Conservation (phyloP, 2,888 invertebrate species). For the Disparrhopalites patrizii region DNA sequence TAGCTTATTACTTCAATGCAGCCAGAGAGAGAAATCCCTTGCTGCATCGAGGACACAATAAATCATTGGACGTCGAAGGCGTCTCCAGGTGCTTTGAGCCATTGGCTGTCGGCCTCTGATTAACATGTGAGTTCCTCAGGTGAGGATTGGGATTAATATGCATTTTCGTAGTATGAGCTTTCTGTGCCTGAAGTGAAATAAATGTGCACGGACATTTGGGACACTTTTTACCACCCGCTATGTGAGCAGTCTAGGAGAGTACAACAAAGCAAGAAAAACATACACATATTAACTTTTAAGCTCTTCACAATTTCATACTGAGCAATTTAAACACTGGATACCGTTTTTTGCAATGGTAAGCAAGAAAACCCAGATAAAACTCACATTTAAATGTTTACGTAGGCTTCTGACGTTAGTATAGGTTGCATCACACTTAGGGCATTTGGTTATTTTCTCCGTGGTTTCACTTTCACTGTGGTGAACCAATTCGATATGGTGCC, state of each 20-base stretch:
- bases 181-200: conserved; percentile 6
- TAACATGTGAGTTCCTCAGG: too few relatives aligned
- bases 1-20: background rate
- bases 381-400: conserved; percentile 19
- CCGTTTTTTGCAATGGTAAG: too few relatives aligned
- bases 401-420: conserved; percentile 11
- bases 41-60: background rate
- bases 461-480: background rate
- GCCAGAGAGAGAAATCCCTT: background rate
- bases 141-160: conserved; percentile 13
- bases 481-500: conserved; percentile 1
- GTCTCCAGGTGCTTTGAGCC: background rate
- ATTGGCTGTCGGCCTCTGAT: background rate
- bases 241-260: conserved; percentile 20
- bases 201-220: conserved; percentile 22
- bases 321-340: too few relatives aligned
- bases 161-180: conserved; percentile 20
- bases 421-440: conserved; percentile 1
- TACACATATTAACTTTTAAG: background rate
- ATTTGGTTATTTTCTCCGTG: background rate
- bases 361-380: background rate
- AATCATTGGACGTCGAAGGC: background rate
- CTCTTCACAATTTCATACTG: background rate
- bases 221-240: conserved; percentile 18
- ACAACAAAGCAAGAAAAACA: background rate